phyloP scores from a whole-genome alignment of 2,888 invertebrate species.

The Strigamia transsilvanica region DNA sequence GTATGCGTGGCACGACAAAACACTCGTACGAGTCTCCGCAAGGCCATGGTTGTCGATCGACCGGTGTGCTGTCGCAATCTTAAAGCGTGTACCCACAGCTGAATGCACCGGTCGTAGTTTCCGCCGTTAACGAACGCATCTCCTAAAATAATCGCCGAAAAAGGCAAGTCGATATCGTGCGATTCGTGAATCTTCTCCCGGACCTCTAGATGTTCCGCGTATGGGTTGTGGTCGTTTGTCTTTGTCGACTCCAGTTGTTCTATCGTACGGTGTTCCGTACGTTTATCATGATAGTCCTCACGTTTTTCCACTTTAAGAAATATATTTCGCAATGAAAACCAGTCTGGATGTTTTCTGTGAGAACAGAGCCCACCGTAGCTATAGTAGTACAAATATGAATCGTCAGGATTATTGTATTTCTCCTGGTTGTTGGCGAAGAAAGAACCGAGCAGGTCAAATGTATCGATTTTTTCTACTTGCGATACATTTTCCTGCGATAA shows the following conservation, averaged over 20 bases:
- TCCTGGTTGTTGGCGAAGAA: slow-evolving; percentile 94
- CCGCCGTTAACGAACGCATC: slow-evolving; percentile 94
- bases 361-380: too few relatives aligned
- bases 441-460: slow-evolving; percentile 86
- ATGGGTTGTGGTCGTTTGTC: slow-evolving; percentile 79
- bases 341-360: too few relatives aligned
- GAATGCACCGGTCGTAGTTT: slow-evolving; percentile 84
- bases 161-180: slow-evolving; percentile 75
- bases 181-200: slow-evolving; percentile 75
- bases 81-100: slow-evolving; percentile 89
- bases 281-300: slow-evolving; percentile 77
- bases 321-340: too few relatives aligned
- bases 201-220: slow-evolving; percentile 90
- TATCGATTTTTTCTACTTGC: slow-evolving; percentile 78
- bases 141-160: slow-evolving; percentile 86
- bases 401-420: slow-evolving; percentile 78
- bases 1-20: slow-evolving; percentile 93
- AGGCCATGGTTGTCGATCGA: slow-evolving; percentile 83
- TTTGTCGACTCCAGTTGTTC: slow-evolving; percentile 73
- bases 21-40: slow-evolving; percentile 87
- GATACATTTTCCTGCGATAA: slow-evolving; percentile 71
- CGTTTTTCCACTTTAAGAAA: too few relatives aligned
- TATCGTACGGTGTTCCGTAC: slow-evolving; percentile 79
- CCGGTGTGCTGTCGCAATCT: slow-evolving; percentile 77
- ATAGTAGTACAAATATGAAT: too few relatives aligned